Evolutionary conservation across 2,113 vertebrate genomes (phyloP).

Genomic region (Thermophis baileyi): DNA sequence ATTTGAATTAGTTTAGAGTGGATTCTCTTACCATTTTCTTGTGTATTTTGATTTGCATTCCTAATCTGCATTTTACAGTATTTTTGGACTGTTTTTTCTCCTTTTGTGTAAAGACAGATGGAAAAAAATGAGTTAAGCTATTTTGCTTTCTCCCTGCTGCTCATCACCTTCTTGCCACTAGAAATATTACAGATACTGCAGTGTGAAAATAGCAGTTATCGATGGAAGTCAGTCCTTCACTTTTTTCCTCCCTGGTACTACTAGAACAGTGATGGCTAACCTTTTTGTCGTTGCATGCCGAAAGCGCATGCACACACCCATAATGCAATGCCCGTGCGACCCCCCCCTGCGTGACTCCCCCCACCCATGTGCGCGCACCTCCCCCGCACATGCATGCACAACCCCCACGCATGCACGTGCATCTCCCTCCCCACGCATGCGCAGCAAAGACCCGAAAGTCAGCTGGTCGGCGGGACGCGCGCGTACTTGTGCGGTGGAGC

Average conservation of each 20-base stretch:
- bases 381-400: no score
- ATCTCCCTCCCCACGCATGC: no score
- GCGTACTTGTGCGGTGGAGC: no score
- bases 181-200: neutral
- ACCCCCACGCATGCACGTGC: no score
- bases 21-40: neutral
- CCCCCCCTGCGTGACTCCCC: no score
- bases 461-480: no score
- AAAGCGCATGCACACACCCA: no score
- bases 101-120: neutral
- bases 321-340: no score
- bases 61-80: neutral
- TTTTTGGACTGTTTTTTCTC: neutral
- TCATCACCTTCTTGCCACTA: neutral
- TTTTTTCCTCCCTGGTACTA: neutral
- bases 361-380: no score
- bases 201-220: neutral
- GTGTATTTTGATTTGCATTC: neutral
- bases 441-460: no score
- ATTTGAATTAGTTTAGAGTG: neutral
- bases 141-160: neutral
- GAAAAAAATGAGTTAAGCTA: neutral
- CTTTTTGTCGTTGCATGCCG: no score
- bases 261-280: no score
- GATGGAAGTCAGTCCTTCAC: neutral